These are phyloP conservation scores for Chromoteleia sp. DNA, from an alignment of 2,888 invertebrate species.

Conservation along the genomic window DNA sequence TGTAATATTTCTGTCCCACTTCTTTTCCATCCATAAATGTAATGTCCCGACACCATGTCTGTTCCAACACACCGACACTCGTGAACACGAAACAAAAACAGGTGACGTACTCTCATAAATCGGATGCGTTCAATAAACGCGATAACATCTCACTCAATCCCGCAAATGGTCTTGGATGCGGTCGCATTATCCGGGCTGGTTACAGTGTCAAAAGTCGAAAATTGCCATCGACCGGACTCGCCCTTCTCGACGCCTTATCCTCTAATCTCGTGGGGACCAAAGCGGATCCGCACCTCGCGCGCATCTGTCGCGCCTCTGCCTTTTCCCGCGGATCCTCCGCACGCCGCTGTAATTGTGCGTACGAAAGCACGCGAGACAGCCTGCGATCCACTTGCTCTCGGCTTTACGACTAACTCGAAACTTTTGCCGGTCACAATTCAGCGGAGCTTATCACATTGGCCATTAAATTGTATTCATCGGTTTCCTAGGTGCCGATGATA, in stretches of 20 bases:
- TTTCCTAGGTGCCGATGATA: conserved; percentile 31
- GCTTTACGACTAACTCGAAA: conserved; percentile 39
- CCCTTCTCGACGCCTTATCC: conserved; percentile 51
- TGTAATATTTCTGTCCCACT: too few species aligned
- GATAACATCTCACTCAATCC: conserved; percentile 65
- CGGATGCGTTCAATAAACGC: conserved; percentile 52
- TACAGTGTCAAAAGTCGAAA: conserved; percentile 66
- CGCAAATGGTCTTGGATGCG: conserved; percentile 53
- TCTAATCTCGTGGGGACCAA: conserved; percentile 48
- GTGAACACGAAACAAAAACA: conserved; percentile 31
- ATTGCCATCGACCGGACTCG: conserved; percentile 56
- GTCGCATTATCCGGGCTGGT: conserved; percentile 35
- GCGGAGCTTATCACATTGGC: conserved; percentile 28
- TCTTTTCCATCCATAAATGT: conserved; percentile 10
- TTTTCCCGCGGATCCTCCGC: conserved; percentile 12
- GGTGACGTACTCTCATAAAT: conserved; percentile 54
- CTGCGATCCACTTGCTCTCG: conserved; percentile 14
- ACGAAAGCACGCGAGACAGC: conserved; percentile 38
- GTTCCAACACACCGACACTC: background rate
- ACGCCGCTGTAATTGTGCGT: conserved; percentile 52
- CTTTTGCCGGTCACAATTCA: background rate
- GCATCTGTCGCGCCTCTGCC: conserved; percentile 64
- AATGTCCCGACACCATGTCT: background rate
- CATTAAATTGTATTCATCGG: conserved; percentile 51
- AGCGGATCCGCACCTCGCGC: conserved; percentile 35